Conservation (phyloP, 2,888 invertebrate genomes). For the Dryobotodes eremita region DNA sequence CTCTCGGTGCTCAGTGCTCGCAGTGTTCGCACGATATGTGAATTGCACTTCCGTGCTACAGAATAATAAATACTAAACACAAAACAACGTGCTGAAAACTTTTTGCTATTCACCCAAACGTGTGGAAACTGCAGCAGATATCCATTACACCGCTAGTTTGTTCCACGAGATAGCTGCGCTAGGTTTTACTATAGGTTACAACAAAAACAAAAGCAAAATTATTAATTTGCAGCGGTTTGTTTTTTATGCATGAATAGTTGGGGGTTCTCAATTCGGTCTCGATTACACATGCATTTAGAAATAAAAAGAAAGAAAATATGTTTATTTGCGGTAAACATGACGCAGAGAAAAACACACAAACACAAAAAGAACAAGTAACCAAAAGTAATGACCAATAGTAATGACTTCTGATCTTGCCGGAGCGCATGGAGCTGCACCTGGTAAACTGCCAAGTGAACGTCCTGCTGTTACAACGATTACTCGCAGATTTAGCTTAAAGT, state of each 20-base stretch:
- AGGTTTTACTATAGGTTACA: conserved; percentile 24
- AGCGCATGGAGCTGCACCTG: conserved; percentile 20
- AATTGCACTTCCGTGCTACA: conserved; percentile 70
- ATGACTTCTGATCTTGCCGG: conserved; percentile 24
- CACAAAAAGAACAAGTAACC: too few relatives aligned
- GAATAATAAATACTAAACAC: conserved; percentile 73
- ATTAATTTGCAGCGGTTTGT: conserved; percentile 32
- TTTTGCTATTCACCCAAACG: conserved; percentile 70
- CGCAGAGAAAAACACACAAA: too few relatives aligned
- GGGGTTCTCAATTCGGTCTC: conserved; percentile 15
- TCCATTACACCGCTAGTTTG: conserved; percentile 54
- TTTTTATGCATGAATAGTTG: conserved; percentile 18
- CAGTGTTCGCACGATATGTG: conserved; percentile 61
- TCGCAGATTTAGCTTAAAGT: conserved; percentile 24
- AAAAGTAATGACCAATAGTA: conserved; percentile 20
- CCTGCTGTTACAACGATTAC: conserved; percentile 22
- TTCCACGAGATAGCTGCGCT: conserved; percentile 39
- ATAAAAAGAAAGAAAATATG: too few relatives aligned
- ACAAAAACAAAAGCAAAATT: conserved; percentile 28
- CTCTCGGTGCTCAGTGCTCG: conserved; percentile 25
- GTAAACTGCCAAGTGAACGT: conserved; percentile 35
- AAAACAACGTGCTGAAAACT: conserved; percentile 67
- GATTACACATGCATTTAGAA: conserved; percentile 26
- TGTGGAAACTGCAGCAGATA: conserved; percentile 64
- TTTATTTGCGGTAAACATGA: too few relatives aligned